These are phyloP conservation scores for Darevskia mixta DNA, from an alignment of 2,797 vertebrate species.

Conservation along the genomic window DNA sequence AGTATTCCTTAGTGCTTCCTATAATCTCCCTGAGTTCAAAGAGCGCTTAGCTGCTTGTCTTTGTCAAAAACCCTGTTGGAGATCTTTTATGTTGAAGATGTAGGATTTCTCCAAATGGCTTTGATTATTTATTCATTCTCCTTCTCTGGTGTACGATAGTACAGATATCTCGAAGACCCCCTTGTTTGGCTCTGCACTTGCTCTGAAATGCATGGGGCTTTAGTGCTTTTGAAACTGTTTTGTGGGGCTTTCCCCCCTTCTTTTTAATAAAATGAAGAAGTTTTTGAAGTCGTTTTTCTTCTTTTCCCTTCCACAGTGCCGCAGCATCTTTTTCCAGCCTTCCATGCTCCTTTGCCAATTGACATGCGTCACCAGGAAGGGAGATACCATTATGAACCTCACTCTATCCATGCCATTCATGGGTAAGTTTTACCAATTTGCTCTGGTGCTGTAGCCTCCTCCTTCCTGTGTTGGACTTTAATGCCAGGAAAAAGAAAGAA, in stretches of 20 bases:
- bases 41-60: constrained; percentile 90
- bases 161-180: constrained; percentile 81
- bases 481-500: neutral
- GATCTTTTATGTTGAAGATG: constrained; percentile 94
- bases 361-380: constrained; percentile 98
- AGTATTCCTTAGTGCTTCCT: constrained; percentile 82
- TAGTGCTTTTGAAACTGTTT: constrained; percentile 85
- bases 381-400: constrained; percentile 95
- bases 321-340: constrained; percentile 92
- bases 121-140: constrained; percentile 97
- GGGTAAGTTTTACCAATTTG: constrained; percentile 85
- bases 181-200: constrained; percentile 80
- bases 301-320: constrained; percentile 82
- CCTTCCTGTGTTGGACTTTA: neutral
- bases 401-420: constrained; percentile 91
- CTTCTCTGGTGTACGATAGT: constrained; percentile 89
- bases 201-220: constrained; percentile 87
- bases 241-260: neutral
- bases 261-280: constrained; percentile 75
- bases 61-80: constrained; percentile 92
- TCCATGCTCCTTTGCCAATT: constrained; percentile 94
- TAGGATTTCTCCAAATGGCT: constrained; percentile 90
- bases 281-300: constrained; percentile 74
- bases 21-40: constrained; percentile 91
- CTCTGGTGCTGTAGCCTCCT: rapidly evolving